Percentiles rank a stretch among this genome's conserved stretches.
These are phyloP conservation scores for Myiagra hebetior DNA, from an alignment of 2,113 vertebrate genomes.

Conservation along the genomic window DNA sequence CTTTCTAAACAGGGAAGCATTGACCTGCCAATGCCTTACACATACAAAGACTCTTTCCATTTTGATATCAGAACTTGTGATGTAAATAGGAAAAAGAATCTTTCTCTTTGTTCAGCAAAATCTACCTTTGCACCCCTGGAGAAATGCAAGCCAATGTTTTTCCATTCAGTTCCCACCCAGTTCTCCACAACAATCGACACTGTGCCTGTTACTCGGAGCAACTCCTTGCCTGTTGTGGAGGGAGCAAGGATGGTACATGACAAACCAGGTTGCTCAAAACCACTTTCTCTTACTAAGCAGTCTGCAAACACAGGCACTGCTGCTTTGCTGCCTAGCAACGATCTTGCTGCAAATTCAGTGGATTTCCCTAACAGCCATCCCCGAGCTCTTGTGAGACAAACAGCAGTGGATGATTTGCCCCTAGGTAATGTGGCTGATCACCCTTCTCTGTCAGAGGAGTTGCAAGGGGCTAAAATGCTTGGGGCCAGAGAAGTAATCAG, in stretches of 20 bases:
- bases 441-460: slow-evolving; percentile 59
- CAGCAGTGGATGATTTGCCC: slow-evolving; percentile 85
- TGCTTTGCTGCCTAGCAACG: slow-evolving; percentile 61
- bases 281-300: background rate
- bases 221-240: slow-evolving; percentile 85
- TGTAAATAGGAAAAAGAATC: slow-evolving; percentile 66
- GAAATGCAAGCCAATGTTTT: slow-evolving; percentile 71
- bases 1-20: slow-evolving; percentile 95
- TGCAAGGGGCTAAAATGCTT: slow-evolving; percentile 30
- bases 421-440: slow-evolving; percentile 53
- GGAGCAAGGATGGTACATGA: slow-evolving; percentile 62
- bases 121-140: slow-evolving; percentile 65
- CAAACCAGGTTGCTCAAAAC: slow-evolving; percentile 4
- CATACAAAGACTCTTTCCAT: slow-evolving; percentile 95
- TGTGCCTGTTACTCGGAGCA: slow-evolving; percentile 85
- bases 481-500: slow-evolving; percentile 51
- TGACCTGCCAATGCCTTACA: slow-evolving; percentile 93
- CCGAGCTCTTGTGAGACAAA: slow-evolving; percentile 88
- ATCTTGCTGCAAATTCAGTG: slow-evolving; percentile 57
- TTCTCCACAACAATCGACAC: slow-evolving; percentile 75
- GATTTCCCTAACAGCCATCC: slow-evolving; percentile 79
- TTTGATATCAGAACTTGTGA: slow-evolving; percentile 85
- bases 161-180: slow-evolving; percentile 87
- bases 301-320: slow-evolving; percentile 37
- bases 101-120: slow-evolving; percentile 56